Conservation (phyloP, 2,797 vertebrate genomes). For the Delichon dasypus region DNA sequence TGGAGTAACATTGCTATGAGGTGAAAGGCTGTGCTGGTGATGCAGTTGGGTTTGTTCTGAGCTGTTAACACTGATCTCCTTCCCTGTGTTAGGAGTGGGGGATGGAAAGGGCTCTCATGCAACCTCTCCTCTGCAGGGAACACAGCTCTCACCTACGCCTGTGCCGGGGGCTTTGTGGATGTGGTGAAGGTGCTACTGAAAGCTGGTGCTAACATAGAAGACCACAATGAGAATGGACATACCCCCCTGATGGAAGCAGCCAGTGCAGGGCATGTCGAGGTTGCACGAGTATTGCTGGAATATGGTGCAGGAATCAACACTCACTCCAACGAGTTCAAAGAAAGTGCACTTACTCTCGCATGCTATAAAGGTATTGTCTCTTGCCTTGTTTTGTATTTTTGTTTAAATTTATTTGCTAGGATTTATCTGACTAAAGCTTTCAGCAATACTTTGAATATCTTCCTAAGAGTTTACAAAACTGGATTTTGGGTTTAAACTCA, state of each 20-base stretch:
- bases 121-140: slow-evolving; percentile 82
- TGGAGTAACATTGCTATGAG: neutral
- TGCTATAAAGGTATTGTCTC: slow-evolving; percentile 94
- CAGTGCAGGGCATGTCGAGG: slow-evolving; percentile 97
- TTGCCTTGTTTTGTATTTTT: slow-evolving; percentile 3
- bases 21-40: neutral
- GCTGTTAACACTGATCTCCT: neutral
- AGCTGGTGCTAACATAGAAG: slow-evolving; percentile 98
- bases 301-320: slow-evolving; percentile 99
- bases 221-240: slow-evolving; percentile 99
- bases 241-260: slow-evolving; percentile 99
- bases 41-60: neutral
- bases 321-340: slow-evolving; percentile 99
- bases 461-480: neutral
- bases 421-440: neutral
- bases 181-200: slow-evolving; percentile 98
- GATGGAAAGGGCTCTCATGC: neutral
- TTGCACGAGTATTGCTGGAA: slow-evolving; percentile 95
- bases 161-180: slow-evolving; percentile 97
- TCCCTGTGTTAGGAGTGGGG: neutral
- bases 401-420: neutral
- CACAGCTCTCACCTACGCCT: slow-evolving; percentile 96
- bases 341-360: slow-evolving; percentile 97
- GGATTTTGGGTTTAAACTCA: neutral
- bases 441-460: neutral